These are phyloP conservation scores for Nesoenas mayeri DNA, from an alignment of 2,113 vertebrate species.

Conservation along the genomic window DNA sequence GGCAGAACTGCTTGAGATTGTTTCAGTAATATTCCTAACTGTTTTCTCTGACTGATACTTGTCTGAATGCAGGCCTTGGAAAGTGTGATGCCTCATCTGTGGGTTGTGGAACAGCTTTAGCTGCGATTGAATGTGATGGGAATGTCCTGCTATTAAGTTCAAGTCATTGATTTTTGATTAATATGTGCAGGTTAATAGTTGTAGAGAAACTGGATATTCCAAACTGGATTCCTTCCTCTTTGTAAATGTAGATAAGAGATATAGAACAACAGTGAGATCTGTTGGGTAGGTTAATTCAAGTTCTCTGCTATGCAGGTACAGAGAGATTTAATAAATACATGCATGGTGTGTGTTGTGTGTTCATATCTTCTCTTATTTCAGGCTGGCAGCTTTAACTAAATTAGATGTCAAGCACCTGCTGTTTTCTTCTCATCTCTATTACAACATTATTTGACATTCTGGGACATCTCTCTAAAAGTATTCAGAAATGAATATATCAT, in stretches of 20 bases:
- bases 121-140: background rate
- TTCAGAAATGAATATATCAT: conserved; percentile 59
- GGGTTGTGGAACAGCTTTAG: background rate
- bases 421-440: conserved; percentile 45
- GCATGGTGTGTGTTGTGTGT: background rate
- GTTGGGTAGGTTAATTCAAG: background rate
- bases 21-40: background rate
- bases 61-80: background rate
- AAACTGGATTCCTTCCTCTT: background rate
- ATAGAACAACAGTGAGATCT: background rate
- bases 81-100: background rate
- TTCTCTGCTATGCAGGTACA: background rate
- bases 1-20: background rate
- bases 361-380: conserved; percentile 52
- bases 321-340: background rate
- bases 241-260: background rate
- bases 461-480: conserved; percentile 59
- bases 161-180: background rate
- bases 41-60: background rate
- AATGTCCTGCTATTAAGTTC: background rate
- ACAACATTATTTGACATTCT: conserved; percentile 64
- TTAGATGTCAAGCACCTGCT: conserved; percentile 63
- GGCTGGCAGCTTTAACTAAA: conserved; percentile 51
- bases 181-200: background rate
- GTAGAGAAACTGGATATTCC: background rate